Evolutionary conservation across 2,113 vertebrate species (phyloP), one percentile per base, ranked within the genome.

Genomic region (Nyctibius bracteatus): DNA sequence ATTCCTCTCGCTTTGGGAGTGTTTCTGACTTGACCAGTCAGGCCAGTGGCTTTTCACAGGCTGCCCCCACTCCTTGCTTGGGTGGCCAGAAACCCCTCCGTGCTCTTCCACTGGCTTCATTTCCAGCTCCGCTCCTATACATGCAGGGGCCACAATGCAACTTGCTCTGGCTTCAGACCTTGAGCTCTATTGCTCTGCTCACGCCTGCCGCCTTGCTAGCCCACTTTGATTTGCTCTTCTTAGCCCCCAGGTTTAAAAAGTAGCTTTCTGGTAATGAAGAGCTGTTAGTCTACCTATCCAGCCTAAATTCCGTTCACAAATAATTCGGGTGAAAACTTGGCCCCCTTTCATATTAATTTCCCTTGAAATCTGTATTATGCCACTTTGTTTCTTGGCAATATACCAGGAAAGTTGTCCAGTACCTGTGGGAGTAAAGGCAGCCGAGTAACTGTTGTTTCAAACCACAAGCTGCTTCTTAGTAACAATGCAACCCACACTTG

Each of bases 171-270:
- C 20, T 66, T 73, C 35, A 59, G 52, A 62, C 31, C 30, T 7
- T 1, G 31, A 74, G 24, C 17, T 47, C 39, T 43, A 14, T 14
- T 51, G 10, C 4, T 65, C 7, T 0, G 3, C 21, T 75, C 22
- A 30, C 0, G 1, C 12, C 37, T 57, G 33, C 13, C 2, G 1
- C 47, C 47, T 71, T 67, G 31, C 46, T 31, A n/a, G 12, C 20
- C n/a, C 17, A 4, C 33, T 71, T 41, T 17, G 15, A 49, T 65
- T 47, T 63, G n/a, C 57, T 62, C 15, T 44, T 5, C 39, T 63
- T 63, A 41, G 54, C 5, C 28, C 2, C 5, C 8, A 35, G 46
- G 13, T 72, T 74, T 65, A 74, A 90, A 90, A 92, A 43, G 17
- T 1, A 49, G 24, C 8, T 80, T 92, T 68, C 61, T 80, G 8